These are phyloP conservation scores for Euura saliciscinereae DNA, from an alignment of 1,140 invertebrate genomes.

Conservation along the genomic window DNA sequence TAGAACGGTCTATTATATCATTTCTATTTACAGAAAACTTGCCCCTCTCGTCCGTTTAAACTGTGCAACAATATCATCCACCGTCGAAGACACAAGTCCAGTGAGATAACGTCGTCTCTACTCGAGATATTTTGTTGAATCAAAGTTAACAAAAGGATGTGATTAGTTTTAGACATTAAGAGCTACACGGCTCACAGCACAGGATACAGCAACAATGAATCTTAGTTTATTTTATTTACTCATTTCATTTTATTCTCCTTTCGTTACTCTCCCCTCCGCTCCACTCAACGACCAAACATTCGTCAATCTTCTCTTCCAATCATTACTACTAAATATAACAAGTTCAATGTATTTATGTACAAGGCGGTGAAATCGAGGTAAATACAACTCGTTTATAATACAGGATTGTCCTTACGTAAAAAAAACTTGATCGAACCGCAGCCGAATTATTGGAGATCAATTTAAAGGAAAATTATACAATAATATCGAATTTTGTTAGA, in stretches of 20 bases:
- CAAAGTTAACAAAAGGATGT: background rate
- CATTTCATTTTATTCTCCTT: background rate
- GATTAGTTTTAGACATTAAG: background rate
- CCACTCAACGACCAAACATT: conserved; percentile 46
- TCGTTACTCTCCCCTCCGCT: conserved; percentile 22
- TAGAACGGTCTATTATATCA: background rate
- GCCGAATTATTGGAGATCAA: too few relatives aligned
- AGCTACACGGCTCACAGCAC: background rate
- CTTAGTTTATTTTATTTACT: background rate
- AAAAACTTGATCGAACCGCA: conserved; percentile 19
- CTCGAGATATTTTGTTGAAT: background rate
- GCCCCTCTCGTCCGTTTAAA: background rate
- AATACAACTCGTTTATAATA: conserved; percentile 32
- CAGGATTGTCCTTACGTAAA: conserved; percentile 32
- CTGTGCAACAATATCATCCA: background rate
- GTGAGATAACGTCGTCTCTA: background rate
- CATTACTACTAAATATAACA: too few relatives aligned
- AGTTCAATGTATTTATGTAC: conserved; percentile 36
- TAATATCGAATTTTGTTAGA: too few relatives aligned
- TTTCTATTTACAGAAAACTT: background rate
- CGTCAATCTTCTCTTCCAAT: conserved; percentile 19
- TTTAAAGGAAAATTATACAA: too few relatives aligned
- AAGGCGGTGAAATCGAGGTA: conserved; percentile 42
- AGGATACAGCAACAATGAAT: background rate
- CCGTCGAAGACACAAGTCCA: too few relatives aligned